phyloP scores from a whole-genome alignment of 2,113 vertebrate species.

The Ctenomys sociabilis region DNA sequence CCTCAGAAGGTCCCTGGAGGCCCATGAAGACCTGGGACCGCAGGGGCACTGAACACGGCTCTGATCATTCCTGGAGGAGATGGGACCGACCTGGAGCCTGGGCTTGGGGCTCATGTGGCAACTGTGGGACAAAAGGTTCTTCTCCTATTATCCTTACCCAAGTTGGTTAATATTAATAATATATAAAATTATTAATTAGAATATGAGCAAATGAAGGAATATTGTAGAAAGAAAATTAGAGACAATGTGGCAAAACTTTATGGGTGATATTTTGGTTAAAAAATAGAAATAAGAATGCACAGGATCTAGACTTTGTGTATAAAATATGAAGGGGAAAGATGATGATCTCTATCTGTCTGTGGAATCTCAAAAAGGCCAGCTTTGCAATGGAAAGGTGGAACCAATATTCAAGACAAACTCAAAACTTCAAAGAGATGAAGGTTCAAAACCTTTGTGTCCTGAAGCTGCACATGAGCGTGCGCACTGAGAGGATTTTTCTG shows the following conservation, averaged over 20 bases:
- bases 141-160: neutral
- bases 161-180: neutral
- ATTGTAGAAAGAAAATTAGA: neutral
- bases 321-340: neutral
- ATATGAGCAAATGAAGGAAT: neutral
- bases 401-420: neutral
- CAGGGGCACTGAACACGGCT: fast-evolving
- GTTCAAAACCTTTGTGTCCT: neutral
- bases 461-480: neutral
- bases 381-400: neutral
- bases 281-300: neutral
- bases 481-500: neutral
- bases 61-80: neutral
- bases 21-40: fast-evolving
- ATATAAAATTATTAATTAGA: neutral
- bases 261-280: neutral
- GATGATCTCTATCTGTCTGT: neutral
- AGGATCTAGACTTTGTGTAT: neutral
- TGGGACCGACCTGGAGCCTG: neutral
- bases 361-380: neutral
- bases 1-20: too few species aligned
- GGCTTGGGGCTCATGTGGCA: neutral
- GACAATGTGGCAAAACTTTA: neutral
- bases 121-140: too few species aligned
- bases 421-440: neutral